A percentile compares a stretch with the other conserved stretches of the same genome.
These are phyloP conservation scores for Ormyrus rosae DNA, from an alignment of 2,888 invertebrate genomes.

Conservation along the genomic window DNA sequence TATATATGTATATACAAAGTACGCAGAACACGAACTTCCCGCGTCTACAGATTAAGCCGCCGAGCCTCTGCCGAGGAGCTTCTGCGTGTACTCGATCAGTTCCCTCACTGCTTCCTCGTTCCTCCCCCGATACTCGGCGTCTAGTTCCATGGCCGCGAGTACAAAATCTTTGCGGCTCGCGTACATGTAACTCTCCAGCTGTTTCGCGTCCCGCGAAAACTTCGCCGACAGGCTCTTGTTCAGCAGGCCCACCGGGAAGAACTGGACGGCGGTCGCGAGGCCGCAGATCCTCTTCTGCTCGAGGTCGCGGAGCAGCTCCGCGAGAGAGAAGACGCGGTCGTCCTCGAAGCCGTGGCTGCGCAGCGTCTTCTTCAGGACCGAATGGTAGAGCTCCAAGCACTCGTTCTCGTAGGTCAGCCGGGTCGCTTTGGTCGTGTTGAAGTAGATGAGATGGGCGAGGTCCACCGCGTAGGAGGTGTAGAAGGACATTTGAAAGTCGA, in stretches of 20 bases:
- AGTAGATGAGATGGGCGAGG: constrained; percentile 9
- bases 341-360: background rate
- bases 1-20: no score
- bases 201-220: background rate
- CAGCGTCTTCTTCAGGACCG: background rate
- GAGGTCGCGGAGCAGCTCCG: background rate
- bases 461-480: constrained; percentile 35
- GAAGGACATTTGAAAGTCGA: constrained; percentile 37
- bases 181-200: background rate
- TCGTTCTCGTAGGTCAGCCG: constrained; percentile 2
- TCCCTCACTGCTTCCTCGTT: constrained; percentile 28
- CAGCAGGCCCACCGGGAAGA: constrained; percentile 22
- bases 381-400: constrained; percentile 22
- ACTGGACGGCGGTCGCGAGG: constrained; percentile 20
- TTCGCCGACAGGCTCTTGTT: background rate
- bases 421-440: background rate
- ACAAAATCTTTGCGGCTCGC: constrained; percentile 33
- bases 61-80: background rate
- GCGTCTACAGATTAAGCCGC: no score
- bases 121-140: constrained; percentile 1
- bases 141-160: constrained; percentile 4
- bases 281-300: constrained; percentile 27
- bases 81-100: constrained; percentile 17
- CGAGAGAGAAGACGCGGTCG: background rate
- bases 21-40: no score